These are phyloP conservation scores for Oreochromis grahami DNA, from an alignment of 2,797 vertebrate species.

Conservation along the genomic window DNA sequence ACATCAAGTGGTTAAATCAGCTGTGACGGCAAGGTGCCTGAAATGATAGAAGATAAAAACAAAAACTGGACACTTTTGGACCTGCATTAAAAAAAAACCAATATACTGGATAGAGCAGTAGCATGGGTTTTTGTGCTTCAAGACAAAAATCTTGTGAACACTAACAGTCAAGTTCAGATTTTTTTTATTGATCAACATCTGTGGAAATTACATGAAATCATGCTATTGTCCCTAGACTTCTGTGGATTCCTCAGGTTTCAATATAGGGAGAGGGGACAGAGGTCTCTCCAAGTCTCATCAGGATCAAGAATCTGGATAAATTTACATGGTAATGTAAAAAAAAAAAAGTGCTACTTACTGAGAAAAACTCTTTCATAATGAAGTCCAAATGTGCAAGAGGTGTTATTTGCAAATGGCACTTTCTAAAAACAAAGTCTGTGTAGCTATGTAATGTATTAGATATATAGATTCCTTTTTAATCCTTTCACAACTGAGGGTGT, in stretches of 20 bases:
- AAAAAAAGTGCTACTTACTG: not conserved
- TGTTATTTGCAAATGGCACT: not conserved
- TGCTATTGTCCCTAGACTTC: not conserved
- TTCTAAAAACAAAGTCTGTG: not conserved
- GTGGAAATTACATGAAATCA: conserved; percentile 9
- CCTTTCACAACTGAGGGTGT: not conserved
- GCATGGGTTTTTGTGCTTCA: not conserved
- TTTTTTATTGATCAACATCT: not conserved
- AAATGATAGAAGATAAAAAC: not conserved
- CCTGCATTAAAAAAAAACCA: not conserved
- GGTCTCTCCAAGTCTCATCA: conserved; percentile 42
- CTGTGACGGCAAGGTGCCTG: not conserved
- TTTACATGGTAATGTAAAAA: conserved; percentile 1
- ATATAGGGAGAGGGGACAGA: conserved; percentile 21
- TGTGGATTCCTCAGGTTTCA: conserved; percentile 25
- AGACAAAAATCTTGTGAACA: not conserved
- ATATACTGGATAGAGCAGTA: not conserved
- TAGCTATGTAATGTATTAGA: not conserved
- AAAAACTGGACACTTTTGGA: not conserved
- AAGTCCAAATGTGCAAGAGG: not conserved
- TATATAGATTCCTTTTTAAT: not conserved
- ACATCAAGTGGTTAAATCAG: conserved; percentile 13
- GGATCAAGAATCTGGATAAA: conserved; percentile 44
- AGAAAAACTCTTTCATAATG: not conserved
- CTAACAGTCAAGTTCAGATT: not conserved